These are phyloP conservation scores for Panorpa germanica DNA, from an alignment of 2,888 invertebrate genomes.

Conservation along the genomic window DNA sequence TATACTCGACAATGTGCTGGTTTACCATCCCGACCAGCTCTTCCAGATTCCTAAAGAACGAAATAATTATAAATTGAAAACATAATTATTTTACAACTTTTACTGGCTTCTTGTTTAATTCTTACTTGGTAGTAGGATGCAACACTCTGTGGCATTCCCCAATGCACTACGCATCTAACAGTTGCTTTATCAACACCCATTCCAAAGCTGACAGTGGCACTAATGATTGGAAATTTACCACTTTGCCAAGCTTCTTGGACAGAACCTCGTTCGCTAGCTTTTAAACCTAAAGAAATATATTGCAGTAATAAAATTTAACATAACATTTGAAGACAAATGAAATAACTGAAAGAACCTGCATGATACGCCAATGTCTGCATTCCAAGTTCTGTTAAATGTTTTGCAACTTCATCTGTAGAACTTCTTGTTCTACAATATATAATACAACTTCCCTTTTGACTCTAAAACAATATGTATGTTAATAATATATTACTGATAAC, in stretches of 20 bases:
- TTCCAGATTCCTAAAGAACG: constrained; percentile 63
- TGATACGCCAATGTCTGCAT: constrained; percentile 74
- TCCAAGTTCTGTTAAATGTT: constrained; percentile 51
- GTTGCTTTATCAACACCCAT: constrained; percentile 98
- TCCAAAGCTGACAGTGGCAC: constrained; percentile 95
- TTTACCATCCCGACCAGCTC: constrained; percentile 90
- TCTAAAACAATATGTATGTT: constrained; percentile 16
- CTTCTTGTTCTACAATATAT: constrained; percentile 91
- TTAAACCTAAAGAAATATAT: constrained; percentile 32
- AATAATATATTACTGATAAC: not conserved
- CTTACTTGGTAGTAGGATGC: constrained; percentile 74
- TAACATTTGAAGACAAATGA: constrained; percentile 3
- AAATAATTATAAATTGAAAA: constrained; percentile 2
- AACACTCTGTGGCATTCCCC: constrained; percentile 88
- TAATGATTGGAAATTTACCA: constrained; percentile 76
- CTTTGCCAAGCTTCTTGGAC: constrained; percentile 87
- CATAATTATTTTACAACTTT: not conserved
- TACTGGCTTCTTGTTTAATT: not conserved
- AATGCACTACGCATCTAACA: constrained; percentile 92
- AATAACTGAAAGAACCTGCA: constrained; percentile 37
- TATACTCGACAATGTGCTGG: constrained; percentile 82
- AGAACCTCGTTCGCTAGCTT: constrained; percentile 46
- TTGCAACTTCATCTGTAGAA: constrained; percentile 69
- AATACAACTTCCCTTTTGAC: constrained; percentile 53
- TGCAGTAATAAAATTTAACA: constrained; percentile 6